Conservation (phyloP, 37 sponge, comb jelly and placozoan species). For the Theonella swinhoei region DNA sequence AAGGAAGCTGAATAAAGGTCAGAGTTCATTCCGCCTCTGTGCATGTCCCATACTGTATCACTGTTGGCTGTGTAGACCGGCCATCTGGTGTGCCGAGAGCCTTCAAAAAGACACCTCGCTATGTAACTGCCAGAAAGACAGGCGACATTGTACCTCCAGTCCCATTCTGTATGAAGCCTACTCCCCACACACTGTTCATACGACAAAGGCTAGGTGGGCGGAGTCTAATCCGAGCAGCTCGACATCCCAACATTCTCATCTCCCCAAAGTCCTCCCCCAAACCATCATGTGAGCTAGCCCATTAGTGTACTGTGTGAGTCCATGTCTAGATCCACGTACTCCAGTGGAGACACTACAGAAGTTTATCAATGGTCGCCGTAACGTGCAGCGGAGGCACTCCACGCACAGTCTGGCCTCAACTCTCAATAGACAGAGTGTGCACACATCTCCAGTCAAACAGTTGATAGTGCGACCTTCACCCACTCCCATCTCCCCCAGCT, state of each 20-base stretch:
- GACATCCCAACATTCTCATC: conserved; percentile 14
- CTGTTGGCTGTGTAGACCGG: not conserved
- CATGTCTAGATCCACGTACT: not conserved
- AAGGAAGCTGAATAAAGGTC: conserved; percentile 44
- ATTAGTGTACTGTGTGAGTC: no score
- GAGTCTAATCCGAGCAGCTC: conserved; percentile 25
- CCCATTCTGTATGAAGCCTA: conserved; percentile 65
- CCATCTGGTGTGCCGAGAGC: not conserved
- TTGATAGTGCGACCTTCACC: conserved; percentile 41
- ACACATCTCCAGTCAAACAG: conserved; percentile 29
- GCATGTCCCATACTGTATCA: no score
- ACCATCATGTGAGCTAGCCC: conserved; percentile 30
- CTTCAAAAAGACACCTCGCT: not conserved
- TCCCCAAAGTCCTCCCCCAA: conserved; percentile 33
- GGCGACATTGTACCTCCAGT: conserved; percentile 62
- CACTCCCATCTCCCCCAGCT: conserved; percentile 70
- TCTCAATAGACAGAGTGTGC: conserved; percentile 28
- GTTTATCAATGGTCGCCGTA: conserved; percentile 7
- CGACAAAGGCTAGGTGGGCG: conserved; percentile 41
- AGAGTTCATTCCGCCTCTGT: not conserved
- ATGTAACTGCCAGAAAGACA: not conserved
- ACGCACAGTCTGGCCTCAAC: not conserved
- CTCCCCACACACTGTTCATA: conserved; percentile 28
- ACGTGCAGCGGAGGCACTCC: conserved; percentile 17
- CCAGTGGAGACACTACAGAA: conserved; percentile 12